phyloP scores from a whole-genome alignment of 2,888 invertebrate species.

The Apamea crenata region DNA sequence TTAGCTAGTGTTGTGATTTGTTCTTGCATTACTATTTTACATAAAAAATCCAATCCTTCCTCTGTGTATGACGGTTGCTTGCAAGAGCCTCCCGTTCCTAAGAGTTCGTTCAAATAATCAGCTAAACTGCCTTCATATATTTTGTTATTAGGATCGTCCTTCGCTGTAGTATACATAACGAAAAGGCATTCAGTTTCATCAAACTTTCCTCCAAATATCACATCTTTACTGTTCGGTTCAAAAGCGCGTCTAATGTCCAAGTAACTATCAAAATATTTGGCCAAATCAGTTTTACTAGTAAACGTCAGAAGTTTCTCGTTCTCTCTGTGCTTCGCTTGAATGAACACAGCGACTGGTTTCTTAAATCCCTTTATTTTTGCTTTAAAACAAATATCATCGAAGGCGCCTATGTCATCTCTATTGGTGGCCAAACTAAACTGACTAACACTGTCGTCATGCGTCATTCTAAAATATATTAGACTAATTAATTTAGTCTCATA shows the following conservation, averaged over 20 bases:
- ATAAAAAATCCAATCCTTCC: background rate
- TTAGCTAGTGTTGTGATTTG: constrained; percentile 30
- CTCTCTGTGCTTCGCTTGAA: constrained; percentile 54
- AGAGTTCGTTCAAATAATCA: background rate
- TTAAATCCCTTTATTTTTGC: background rate
- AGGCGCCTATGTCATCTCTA: constrained; percentile 18
- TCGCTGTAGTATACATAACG: constrained; percentile 52
- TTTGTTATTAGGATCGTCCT: background rate
- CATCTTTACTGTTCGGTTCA: background rate
- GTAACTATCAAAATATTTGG: constrained; percentile 49
- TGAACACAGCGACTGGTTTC: background rate
- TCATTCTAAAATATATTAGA: constrained; percentile 53
- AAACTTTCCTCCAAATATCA: constrained; percentile 22
- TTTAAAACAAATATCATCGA: constrained; percentile 14
- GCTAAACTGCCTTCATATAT: background rate
- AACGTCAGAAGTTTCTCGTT: constrained; percentile 41
- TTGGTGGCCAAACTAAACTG: constrained; percentile 61
- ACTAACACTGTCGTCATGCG: constrained; percentile 36
- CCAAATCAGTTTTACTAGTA: constrained; percentile 36
- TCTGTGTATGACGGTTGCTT: background rate
- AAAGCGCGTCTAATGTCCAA: constrained; percentile 32
- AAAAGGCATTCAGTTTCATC: constrained; percentile 48
- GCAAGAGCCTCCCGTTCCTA: constrained; percentile 2
- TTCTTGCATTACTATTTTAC: background rate
- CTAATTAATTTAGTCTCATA: constrained; percentile 63